Percentiles rank a stretch among this genome's conserved stretches.
Evolutionary conservation across 2,797 vertebrate genomes (phyloP).

Genomic region (Hippopotamyrus pictus): DNA sequence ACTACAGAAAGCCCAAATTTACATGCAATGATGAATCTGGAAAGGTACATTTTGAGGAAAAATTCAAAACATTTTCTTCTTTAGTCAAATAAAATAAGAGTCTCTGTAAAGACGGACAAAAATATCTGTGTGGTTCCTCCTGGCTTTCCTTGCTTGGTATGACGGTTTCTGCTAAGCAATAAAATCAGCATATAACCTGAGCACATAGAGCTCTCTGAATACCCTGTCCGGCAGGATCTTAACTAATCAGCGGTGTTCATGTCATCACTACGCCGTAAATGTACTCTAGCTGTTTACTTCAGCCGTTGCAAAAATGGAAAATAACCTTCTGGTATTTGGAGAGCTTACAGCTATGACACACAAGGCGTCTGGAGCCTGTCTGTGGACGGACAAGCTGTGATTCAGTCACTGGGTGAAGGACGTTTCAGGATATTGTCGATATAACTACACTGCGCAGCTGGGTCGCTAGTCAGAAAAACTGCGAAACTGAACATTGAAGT

Average conservation of each 20-base stretch:
- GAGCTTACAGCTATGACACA: neutral
- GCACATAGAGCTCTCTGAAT: neutral
- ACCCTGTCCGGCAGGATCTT: neutral
- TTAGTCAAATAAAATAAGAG: neutral
- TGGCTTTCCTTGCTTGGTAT: neutral
- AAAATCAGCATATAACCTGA: neutral
- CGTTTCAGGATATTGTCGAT: neutral
- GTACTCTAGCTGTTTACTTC: neutral
- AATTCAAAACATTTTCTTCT: neutral
- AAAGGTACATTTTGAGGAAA: neutral
- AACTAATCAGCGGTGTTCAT: neutral
- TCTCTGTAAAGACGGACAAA: neutral
- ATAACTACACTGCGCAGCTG: neutral
- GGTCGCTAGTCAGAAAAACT: neutral
- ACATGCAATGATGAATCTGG: neutral
- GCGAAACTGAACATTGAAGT: neutral
- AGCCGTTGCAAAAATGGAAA: neutral
- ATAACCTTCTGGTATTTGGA: neutral
- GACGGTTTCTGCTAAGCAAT: neutral
- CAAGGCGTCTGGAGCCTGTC: neutral
- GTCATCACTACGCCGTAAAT: neutral
- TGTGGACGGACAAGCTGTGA: neutral
- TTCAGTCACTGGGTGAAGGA: neutral
- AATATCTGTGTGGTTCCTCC: neutral
- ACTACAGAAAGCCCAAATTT: neutral